phyloP scores from a whole-genome alignment of 2,888 invertebrate genomes.

The Anoncus sp. region DNA sequence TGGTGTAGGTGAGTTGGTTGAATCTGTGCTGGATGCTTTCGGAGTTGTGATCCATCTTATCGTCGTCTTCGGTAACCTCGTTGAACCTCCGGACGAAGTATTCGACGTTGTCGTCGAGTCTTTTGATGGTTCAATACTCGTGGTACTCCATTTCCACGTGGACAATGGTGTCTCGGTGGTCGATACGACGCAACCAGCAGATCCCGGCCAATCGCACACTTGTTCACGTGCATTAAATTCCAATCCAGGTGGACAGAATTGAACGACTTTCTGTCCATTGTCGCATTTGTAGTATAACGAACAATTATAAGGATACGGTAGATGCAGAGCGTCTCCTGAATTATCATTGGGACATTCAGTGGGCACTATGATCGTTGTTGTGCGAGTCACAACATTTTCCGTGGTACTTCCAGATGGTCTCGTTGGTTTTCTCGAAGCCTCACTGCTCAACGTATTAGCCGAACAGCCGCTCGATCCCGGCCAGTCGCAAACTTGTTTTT shows the following conservation, averaged over 20 bases:
- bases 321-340: constrained; percentile 12
- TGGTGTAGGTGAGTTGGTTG: neutral
- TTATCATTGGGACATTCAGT: constrained; percentile 48
- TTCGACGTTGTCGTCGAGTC: neutral
- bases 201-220: constrained; percentile 58
- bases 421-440: neutral
- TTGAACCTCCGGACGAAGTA: neutral
- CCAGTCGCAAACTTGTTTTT: constrained; percentile 43
- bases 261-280: constrained; percentile 47
- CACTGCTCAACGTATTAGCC: neutral
- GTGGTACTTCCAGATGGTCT: neutral
- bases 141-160: neutral
- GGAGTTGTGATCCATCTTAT: neutral
- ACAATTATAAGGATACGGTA: constrained; percentile 57
- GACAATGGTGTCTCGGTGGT: neutral
- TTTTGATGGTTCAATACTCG: neutral
- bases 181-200: constrained; percentile 50
- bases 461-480: constrained; percentile 41
- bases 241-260: constrained; percentile 45
- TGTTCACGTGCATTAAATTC: constrained; percentile 48
- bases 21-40: no score
- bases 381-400: no score
- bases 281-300: constrained; percentile 58
- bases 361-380: neutral
- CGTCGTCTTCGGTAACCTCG: neutral